Evolutionary conservation across 2,113 vertebrate genomes (phyloP).

Genomic region (Columba livia): DNA sequence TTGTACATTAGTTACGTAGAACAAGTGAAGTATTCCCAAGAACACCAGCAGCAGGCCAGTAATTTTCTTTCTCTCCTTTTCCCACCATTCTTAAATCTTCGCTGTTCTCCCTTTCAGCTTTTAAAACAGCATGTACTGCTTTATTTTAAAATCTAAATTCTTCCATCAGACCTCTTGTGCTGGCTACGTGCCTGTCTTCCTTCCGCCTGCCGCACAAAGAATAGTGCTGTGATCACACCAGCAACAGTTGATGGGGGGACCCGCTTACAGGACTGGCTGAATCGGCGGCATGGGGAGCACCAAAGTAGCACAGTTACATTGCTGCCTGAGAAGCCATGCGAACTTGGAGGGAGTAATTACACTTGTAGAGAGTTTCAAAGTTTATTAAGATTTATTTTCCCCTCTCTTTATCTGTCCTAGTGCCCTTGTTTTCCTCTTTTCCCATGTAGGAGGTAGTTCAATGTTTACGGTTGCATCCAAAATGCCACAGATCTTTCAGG

Average conservation of each 20-base stretch:
- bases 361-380: neutral
- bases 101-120: neutral
- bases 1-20: neutral
- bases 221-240: neutral
- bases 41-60: neutral
- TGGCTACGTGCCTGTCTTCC: neutral
- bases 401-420: neutral
- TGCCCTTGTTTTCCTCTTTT: neutral
- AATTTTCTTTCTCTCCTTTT: neutral
- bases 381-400: neutral
- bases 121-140: neutral
- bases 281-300: neutral
- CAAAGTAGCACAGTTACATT: neutral
- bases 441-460: neutral
- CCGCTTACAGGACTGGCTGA: neutral
- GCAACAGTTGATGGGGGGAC: neutral
- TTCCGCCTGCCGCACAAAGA: neutral
- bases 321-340: neutral
- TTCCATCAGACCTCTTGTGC: neutral
- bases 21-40: slow-evolving; percentile 13
- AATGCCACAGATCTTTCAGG: neutral
- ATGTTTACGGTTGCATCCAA: neutral
- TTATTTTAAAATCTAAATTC: neutral
- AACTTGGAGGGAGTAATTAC: neutral
- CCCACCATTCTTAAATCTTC: slow-evolving; percentile 12